These are phyloP conservation scores for Chalcis sispes DNA, from an alignment of 2,888 invertebrate species.

Conservation along the genomic window DNA sequence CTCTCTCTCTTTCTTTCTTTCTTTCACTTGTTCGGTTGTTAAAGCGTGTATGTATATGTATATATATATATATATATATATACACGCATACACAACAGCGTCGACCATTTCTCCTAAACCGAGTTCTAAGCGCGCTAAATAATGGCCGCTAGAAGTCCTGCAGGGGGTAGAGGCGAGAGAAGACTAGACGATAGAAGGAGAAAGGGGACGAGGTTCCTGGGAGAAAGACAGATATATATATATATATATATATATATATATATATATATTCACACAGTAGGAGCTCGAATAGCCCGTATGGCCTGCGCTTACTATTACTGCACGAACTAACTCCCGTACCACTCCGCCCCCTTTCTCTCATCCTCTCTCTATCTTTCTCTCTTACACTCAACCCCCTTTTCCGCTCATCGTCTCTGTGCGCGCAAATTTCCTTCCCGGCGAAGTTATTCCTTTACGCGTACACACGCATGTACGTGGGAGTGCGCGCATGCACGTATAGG, in stretches of 20 bases:
- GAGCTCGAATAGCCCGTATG: constrained; percentile 64
- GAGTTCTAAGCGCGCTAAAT: constrained; percentile 75
- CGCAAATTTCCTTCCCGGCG: constrained; percentile 63
- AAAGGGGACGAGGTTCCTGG: background rate
- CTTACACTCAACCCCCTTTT: constrained; percentile 32
- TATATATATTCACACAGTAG: constrained; percentile 8
- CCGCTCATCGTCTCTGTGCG: constrained; percentile 49
- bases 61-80: too few species aligned
- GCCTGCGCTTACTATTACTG: constrained; percentile 28
- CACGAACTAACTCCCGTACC: constrained; percentile 45
- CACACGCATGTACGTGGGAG: constrained; percentile 50
- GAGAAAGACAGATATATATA: constrained; percentile 8
- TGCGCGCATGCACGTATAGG: background rate
- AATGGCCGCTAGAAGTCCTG: constrained; percentile 74
- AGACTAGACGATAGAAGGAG: constrained; percentile 49
- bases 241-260: too few species aligned
- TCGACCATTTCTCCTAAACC: constrained; percentile 69
- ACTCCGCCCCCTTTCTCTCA: constrained; percentile 5
- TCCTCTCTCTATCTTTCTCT: constrained; percentile 23
- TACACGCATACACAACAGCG: constrained; percentile 31
- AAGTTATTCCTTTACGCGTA: constrained; percentile 56
- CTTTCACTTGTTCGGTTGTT: constrained; percentile 50
- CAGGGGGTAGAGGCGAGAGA: constrained; percentile 60
- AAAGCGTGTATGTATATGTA: too few species aligned
- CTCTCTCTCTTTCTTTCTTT: background rate